Evolutionary conservation across 2,888 invertebrate genomes (phyloP).

Genomic region (Sepiola atlantica): DNA sequence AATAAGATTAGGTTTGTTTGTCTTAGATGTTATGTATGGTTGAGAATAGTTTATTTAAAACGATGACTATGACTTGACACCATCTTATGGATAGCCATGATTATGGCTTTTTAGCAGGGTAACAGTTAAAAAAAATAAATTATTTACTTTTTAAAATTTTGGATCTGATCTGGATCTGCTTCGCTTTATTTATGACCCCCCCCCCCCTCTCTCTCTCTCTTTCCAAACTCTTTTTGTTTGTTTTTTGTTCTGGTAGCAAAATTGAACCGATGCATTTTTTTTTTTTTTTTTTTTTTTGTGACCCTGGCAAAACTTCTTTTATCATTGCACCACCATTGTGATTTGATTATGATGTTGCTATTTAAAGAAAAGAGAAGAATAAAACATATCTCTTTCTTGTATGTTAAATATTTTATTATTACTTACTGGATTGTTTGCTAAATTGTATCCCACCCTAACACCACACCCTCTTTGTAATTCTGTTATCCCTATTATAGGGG

Average conservation of each 20-base stretch:
- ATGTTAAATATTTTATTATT: not conserved
- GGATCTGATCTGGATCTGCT: not conserved
- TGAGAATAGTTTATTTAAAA: too few species aligned
- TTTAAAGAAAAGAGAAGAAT: not conserved
- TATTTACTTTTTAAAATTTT: not conserved
- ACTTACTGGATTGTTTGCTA: slow-evolving; percentile 12
- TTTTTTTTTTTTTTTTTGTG: not conserved
- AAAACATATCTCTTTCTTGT: not conserved
- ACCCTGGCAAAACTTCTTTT: not conserved
- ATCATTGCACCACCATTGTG: not conserved
- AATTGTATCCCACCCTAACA: not conserved
- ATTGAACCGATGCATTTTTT: not conserved
- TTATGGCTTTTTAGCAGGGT: too few species aligned
- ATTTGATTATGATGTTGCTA: slow-evolving; percentile 23
- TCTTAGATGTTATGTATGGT: too few species aligned
- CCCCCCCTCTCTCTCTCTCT: too few species aligned
- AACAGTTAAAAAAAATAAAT: not conserved
- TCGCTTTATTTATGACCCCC: not conserved
- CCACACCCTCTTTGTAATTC: not conserved
- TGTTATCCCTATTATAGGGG: not conserved
- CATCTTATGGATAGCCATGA: too few species aligned
- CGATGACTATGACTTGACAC: too few species aligned
- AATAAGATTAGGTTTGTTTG: too few species aligned
- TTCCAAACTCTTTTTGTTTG: not conserved
- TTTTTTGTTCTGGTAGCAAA: not conserved